phyloP scores from a whole-genome alignment of 2,888 invertebrate species.

The Macrosiphum euphorbiae region DNA sequence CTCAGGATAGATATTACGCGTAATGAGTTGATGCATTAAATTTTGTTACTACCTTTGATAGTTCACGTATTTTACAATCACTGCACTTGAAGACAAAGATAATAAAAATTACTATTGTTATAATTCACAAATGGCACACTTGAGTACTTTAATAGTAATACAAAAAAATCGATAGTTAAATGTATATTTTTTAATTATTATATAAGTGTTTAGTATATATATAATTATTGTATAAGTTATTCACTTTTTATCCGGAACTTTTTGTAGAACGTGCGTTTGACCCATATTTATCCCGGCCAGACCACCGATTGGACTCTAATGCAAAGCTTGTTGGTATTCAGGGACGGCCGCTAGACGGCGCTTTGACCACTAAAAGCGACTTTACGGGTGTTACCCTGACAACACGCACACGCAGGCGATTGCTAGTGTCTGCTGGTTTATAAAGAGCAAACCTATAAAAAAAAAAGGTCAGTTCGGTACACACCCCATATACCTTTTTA shows the following conservation, averaged over 20 bases:
- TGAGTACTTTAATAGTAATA: not conserved
- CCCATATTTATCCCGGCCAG: slow-evolving; percentile 63
- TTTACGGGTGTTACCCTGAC: slow-evolving; percentile 62
- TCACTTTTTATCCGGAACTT: slow-evolving; percentile 26
- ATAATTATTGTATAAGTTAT: not conserved
- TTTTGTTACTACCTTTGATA: slow-evolving; percentile 49
- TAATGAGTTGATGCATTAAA: slow-evolving; percentile 14
- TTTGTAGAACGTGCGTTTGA: slow-evolving; percentile 51
- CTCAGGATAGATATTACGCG: not conserved
- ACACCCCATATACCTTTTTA: slow-evolving; percentile 15
- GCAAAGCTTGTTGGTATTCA: slow-evolving; percentile 34
- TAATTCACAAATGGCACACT: slow-evolving; percentile 20
- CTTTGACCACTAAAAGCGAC: slow-evolving; percentile 33
- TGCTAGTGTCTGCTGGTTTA: slow-evolving; percentile 36
- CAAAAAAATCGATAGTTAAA: not conserved
- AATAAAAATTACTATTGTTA: not conserved
- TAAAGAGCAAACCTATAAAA: slow-evolving; percentile 48
- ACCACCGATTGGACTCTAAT: slow-evolving; percentile 59
- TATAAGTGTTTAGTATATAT: not conserved
- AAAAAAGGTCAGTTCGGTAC: slow-evolving; percentile 57
- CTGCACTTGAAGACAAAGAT: not conserved
- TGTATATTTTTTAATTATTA: slow-evolving; percentile 14
- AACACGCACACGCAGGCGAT: slow-evolving; percentile 42
- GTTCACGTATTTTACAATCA: not conserved
- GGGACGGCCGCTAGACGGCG: slow-evolving; percentile 56